Evolutionary conservation across 2,888 invertebrate species (phyloP), one percentile per base, ranked within the genome.

Genomic region (Coecobrya sp.): DNA sequence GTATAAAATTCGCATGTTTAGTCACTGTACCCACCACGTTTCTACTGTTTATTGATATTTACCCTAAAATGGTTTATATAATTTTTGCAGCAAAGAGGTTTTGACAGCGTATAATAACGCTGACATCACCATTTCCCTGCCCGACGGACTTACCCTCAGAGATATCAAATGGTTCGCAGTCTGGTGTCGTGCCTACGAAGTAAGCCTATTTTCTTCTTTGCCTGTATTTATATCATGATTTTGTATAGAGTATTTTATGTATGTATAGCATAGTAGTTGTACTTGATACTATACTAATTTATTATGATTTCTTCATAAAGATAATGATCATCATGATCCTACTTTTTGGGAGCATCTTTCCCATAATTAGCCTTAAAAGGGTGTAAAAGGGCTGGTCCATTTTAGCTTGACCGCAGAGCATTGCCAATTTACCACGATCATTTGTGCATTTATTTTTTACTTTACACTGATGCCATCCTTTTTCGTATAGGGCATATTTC

Each of bases 131-230:
- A 96, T 99, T 76, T 97, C 98, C 16, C 96, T 99, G 94, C 99
- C 99, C 0, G 98, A 98, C 95, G 98, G 98, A 76, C 97, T 98
- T 95, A 98, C 98, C 45, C 96, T 99, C 92, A 97, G 97, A 95
- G 98, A 98, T 96, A 97, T 98, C 95, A 97, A 97, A 95, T 98
- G 98, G 98, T 97, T 99, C 96, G 97, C 98, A 13, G 97, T 99
- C 55, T 99, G 98, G 98, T 99, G 98, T 96, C 98, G 98, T 95
- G 98, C 98, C 95, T 98, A 97, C 95, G 96, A 97, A 89, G 98
- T 98, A 95, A 92, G 89, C 27, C 45, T 5, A 5, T 79, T 49
- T 70, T 36, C 13, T 16, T 10, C 27, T 65, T 27, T 36, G 36
- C 36, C 7, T 49, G 0, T 62, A 62, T 62, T 4, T 25, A 19